Conservation (phyloP, 1,140 invertebrate species). For the Trichonephila clavata region DNA sequence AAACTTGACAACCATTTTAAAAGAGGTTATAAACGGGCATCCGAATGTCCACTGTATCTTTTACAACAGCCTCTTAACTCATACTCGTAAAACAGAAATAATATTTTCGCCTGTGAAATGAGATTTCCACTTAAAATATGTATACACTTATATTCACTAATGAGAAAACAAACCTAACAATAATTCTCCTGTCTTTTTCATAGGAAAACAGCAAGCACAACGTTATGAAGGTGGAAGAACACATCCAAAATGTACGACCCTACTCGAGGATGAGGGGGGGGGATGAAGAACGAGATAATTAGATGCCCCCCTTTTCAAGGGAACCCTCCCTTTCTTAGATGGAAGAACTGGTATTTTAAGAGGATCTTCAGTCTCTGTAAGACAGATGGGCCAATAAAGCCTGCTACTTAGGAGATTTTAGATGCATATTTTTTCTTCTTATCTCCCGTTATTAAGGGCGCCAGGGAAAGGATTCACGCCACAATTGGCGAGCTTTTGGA, state of each 20-base stretch:
- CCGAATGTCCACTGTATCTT: no score
- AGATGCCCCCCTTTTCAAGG: neutral
- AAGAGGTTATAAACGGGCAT: no score
- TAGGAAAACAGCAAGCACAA: no score
- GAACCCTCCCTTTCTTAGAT: neutral
- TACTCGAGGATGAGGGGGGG: neutral
- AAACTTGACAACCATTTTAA: no score
- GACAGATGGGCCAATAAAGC: slow-evolving; percentile 64
- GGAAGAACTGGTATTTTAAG: slow-evolving; percentile 37
- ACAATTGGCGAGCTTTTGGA: neutral
- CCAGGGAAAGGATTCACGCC: neutral
- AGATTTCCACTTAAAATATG: no score
- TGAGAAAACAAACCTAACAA: neutral
- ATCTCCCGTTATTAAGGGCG: neutral
- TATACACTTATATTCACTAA: neutral
- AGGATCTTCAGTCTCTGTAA: slow-evolving; percentile 26
- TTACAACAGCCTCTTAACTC: no score
- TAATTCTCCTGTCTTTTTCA: neutral
- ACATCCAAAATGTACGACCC: neutral
- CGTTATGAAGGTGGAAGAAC: neutral
- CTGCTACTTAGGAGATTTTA: slow-evolving; percentile 51
- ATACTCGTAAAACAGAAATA: no score
- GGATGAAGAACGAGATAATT: slow-evolving; percentile 51
- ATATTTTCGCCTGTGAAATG: no score
- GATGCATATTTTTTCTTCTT: slow-evolving; percentile 56